Evolutionary conservation across 2,113 vertebrate species (phyloP).

Genomic region (Maccullochella peelii): DNA sequence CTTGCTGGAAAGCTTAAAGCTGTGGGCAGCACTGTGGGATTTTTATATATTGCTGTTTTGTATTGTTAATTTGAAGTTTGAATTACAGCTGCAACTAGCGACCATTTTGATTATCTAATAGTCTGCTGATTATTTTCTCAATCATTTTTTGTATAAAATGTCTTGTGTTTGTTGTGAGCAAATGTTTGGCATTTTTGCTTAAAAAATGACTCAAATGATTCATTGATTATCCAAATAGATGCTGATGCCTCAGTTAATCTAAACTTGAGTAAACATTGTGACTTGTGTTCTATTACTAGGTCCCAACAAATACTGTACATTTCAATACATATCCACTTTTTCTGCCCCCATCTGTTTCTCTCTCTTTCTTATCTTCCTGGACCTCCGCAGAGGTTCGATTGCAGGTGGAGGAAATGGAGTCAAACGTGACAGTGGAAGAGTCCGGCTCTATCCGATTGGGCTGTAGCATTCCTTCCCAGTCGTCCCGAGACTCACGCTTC

Average conservation of each 20-base stretch:
- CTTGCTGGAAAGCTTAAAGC: constrained; percentile 62
- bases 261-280: not conserved
- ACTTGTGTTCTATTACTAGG: not conserved
- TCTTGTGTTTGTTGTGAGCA: not conserved
- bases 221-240: not conserved
- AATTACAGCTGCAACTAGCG: not conserved
- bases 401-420: constrained; percentile 90
- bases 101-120: not conserved
- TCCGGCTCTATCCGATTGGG: constrained; percentile 89
- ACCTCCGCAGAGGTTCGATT: constrained; percentile 86
- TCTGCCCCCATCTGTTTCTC: not conserved
- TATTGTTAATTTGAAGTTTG: constrained; percentile 1
- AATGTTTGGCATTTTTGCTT: too few species aligned
- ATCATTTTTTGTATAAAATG: not conserved
- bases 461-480: constrained; percentile 92
- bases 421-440: constrained; percentile 90
- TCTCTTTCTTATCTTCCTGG: not conserved
- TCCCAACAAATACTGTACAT: not conserved
- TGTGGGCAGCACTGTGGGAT: constrained; percentile 66
- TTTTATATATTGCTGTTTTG: constrained; percentile 40
- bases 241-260: not conserved
- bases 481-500: constrained; percentile 92
- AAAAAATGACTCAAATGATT: too few species aligned
- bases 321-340: not conserved
- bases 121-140: not conserved